Evolutionary conservation across 2,888 invertebrate genomes (phyloP), one percentile per base, ranked within the genome.

Genomic region (Synergus japonicus): DNA sequence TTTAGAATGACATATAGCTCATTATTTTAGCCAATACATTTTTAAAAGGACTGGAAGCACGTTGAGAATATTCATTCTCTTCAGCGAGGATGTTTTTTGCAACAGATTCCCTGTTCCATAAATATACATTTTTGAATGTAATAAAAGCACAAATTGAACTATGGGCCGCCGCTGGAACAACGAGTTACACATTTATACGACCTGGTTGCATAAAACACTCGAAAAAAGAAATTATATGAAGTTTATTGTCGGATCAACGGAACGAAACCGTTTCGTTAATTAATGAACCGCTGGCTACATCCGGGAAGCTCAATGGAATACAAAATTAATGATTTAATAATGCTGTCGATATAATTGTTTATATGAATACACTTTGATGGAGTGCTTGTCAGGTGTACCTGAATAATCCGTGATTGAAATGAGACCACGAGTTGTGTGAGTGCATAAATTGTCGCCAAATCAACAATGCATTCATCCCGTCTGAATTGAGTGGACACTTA

Each of bases 401-500:
- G 87, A 89, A 89, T 89, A 88, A 89, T 89, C 86, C 86, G 83
- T 85, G 88, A 88, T 88, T 87, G 85, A 87, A 89, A 88, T 86
- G 89, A 87, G 86, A 89, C 85, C 82, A 83, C 60, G 83, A 83
- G 67, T 82, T 83, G 83, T 73, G 73, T 80, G 80, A 83, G 83
- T 85, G 87, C 87, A 87, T 88, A 88, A 87, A 90, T 89, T 87
- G 84, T 86, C 88, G 83, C 83, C 85, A 86, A 89, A 88, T 89
- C 89, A 89, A 89, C 90, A 88, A 89, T 89, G 89, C 87, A 89
- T 89, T 89, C 88, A 89, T 89, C 84, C 85, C 81, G 67, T 79
- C 76, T 69, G 78, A 79, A 76, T 73, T 54, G 73, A 73, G 73
- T 73, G 37, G 73, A 54, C 37, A 29, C 54, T 73, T 54, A 46